phyloP scores from a whole-genome alignment of 1,140 invertebrate species.

The Mya arenaria region DNA sequence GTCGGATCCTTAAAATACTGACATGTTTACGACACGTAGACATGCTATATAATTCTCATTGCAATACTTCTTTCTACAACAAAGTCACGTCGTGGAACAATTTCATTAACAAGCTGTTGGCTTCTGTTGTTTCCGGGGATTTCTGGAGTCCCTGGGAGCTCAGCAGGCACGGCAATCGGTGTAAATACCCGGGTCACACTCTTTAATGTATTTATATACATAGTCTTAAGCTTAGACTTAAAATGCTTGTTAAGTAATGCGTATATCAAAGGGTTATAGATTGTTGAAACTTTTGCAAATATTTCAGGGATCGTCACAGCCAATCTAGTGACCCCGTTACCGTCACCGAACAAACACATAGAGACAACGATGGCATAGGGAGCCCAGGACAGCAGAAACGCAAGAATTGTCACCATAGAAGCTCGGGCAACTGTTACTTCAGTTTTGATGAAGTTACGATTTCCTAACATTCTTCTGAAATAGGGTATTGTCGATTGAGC shows the following conservation, averaged over 20 bases:
- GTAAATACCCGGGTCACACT: too few relatives aligned
- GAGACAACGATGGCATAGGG: not conserved
- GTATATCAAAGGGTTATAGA: constrained; percentile 16
- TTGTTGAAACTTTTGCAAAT: constrained; percentile 20
- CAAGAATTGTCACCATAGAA: not conserved
- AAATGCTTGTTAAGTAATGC: not conserved
- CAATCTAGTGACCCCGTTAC: not conserved
- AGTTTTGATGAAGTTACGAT: not conserved
- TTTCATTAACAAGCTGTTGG: too few relatives aligned
- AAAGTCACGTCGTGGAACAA: too few relatives aligned
- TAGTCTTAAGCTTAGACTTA: not conserved
- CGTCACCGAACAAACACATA: constrained; percentile 3
- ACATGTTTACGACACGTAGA: too few relatives aligned
- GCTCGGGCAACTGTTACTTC: constrained; percentile 13
- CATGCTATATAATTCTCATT: too few relatives aligned
- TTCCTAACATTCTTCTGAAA: not conserved
- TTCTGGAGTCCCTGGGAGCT: too few relatives aligned
- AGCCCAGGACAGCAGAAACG: constrained; percentile 1
- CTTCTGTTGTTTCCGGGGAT: too few relatives aligned
- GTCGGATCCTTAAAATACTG: too few relatives aligned
- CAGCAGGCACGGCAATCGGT: too few relatives aligned
- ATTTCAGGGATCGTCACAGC: not conserved
- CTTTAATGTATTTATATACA: too few relatives aligned
- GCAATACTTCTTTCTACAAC: too few relatives aligned
- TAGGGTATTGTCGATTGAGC: not conserved